Evolutionary conservation across 2,888 invertebrate species (phyloP), one percentile per base, ranked within the genome.

Genomic region (Latheticus oryzae): DNA sequence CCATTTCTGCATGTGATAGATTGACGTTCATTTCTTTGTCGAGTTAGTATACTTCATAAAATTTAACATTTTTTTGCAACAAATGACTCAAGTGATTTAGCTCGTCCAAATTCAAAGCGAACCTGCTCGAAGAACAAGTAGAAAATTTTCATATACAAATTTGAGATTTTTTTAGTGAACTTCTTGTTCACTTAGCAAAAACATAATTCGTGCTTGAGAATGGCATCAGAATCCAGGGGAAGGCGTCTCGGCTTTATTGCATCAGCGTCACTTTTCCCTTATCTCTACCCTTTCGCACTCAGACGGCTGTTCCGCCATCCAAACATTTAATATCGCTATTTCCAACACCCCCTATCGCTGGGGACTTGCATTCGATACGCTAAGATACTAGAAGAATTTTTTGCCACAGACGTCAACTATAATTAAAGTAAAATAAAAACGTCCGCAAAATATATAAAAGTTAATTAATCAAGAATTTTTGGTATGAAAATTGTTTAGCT

Each of bases 1-100:
- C 67, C 68, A 63, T 70, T 70, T 67, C 67, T 66, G 66, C 58
- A 60, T 62, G 70, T 76, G 76, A 76, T 75, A 66, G 74, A 76
- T 75, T 73, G 75, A 74, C 72, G 68, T 71, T 72, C 71, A 69
- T 73, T 73, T 65, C 68, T 53, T 47, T 59, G 65, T 63, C 65
- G 64, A 67, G 66, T 66, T 60, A 63, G 64, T 65, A 72, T 72
- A 71, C 70, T 70, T 71, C 69, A 70, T 70, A 67, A 67, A 67
- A 68, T 64, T 65, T 65, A 60, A 60, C 62, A 56, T 56, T 61
- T 60, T 59, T 61, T 51, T 23, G 57, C 13, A 57, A 48, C 56
- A 64, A 63, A 58, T 62, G 62, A 66, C 60, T 45, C 61, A 62
- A 53, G 60, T 50, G 43, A 59, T 55, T 59, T 30, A 24, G 24